Evolutionary conservation across 2,113 vertebrate species (phyloP), one percentile per base, ranked within the genome.

Genomic region (Mystacornis crossleyi): DNA sequence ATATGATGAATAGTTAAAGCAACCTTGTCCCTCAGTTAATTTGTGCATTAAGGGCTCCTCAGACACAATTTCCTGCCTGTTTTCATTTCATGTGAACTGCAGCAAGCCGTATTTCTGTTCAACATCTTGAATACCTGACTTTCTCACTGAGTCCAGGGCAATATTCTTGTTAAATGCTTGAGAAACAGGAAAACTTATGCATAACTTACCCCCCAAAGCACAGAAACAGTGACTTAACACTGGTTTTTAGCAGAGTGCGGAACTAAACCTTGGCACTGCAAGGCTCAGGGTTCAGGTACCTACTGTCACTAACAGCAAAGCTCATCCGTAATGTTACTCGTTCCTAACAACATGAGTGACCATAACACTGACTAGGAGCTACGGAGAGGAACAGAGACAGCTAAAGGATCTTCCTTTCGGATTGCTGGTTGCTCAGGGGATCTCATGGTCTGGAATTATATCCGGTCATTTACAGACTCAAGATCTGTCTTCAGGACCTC

Each of bases 281-380:
- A 86, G 33, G 18, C 33, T 81, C 8, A 29, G 57, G 10, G 6
- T 73, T 80, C 45, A 20, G 11, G 20, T 66, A 33, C 29, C 12
- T 53, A 7, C 7, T 51, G 42, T 14, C 64, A 24, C 10, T 55
- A 47, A 58, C 16, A 74, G 10, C 43, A 81, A 61, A 88, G 38
- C 2, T 82, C n/a, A 51, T 29, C n/a, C 0, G 0, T 15, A 42
- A 29, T 8, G 0, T 19, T 64, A 10, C 14, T 13, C 12, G 34
- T 81, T 79, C 10, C 43, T 47, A 29, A 23, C 26, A 74, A 12
- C 36, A 16, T 38, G 55, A 58, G n/a, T 54, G 38, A 43, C 16
- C 5, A 14, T n/a, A 67, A 40, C n/a, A 31, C 16, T 54, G 48
- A 5, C 7, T 5, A 26, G 23, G 34, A 81, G 18, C 34, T 79